Conservation (phyloP, 2,888 invertebrate genomes). For the Thecophora atra region DNA sequence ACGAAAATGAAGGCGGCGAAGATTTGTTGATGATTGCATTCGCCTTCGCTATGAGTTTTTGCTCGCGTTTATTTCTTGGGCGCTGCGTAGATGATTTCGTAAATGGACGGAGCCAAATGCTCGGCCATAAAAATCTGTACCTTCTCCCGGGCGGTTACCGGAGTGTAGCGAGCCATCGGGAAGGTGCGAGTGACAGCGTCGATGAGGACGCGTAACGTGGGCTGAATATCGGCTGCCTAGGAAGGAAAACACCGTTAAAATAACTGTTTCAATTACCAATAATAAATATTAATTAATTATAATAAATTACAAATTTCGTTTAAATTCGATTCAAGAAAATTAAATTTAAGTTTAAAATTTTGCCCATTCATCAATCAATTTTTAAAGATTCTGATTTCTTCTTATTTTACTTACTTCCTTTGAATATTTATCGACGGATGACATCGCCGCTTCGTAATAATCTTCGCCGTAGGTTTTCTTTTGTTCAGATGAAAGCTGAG, state of each 20-base stretch:
- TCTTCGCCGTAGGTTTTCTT: constrained; percentile 83
- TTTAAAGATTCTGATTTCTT: no score
- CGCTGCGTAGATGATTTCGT: constrained; percentile 76
- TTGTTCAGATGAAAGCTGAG: constrained; percentile 77
- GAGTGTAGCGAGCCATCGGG: constrained; percentile 84
- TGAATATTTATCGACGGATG: constrained; percentile 82
- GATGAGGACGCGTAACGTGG: constrained; percentile 78
- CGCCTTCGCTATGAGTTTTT: no score
- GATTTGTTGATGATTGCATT: no score
- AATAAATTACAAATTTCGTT: no score
- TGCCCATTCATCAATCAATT: background rate
- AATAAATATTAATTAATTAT: no score
- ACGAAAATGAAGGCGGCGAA: no score
- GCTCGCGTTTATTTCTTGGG: constrained; percentile 55
- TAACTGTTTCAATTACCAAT: no score
- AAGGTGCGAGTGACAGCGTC: constrained; percentile 84
- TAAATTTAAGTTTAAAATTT: background rate
- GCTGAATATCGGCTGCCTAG: constrained; percentile 80
- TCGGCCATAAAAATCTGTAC: constrained; percentile 82
- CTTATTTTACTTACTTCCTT: constrained; percentile 67
- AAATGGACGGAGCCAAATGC: constrained; percentile 82
- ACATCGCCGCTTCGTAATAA: constrained; percentile 82
- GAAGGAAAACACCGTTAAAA: constrained; percentile 37
- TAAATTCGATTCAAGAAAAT: background rate
- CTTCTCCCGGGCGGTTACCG: constrained; percentile 81